phyloP scores from a whole-genome alignment of 2,888 invertebrate genomes.

The Watsonalla binaria region DNA sequence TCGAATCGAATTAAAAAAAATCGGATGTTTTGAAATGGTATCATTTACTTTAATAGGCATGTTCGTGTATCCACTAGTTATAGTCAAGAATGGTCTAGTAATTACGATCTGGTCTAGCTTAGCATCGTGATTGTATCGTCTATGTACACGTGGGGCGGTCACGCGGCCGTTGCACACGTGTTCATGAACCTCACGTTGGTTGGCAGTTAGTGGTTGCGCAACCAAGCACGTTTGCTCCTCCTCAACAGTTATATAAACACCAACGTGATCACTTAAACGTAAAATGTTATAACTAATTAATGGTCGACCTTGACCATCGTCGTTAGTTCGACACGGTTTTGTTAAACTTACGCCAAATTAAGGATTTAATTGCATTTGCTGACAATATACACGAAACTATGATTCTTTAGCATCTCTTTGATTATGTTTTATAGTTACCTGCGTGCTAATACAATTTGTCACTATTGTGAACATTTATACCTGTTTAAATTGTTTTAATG shows the following conservation, averaged over 20 bases:
- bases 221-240: conserved; percentile 60
- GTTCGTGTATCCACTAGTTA: no score
- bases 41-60: no score
- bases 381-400: not conserved
- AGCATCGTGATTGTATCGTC: conserved; percentile 37
- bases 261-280: conserved; percentile 66
- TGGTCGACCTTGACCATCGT: conserved; percentile 40
- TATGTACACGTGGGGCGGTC: conserved; percentile 37
- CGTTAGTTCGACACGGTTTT: not conserved
- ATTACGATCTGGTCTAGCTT: not conserved
- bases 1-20: no score
- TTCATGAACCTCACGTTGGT: conserved; percentile 71
- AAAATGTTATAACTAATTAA: conserved; percentile 49
- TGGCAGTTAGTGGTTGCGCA: conserved; percentile 45
- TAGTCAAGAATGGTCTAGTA: no score
- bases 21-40: no score
- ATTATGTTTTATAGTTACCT: no score
- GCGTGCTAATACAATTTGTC: no score
- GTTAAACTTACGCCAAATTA: not conserved
- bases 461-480: no score
- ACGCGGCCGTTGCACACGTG: conserved; percentile 67
- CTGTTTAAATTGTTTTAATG: no score
- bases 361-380: not conserved
- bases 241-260: conserved; percentile 66
- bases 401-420: no score